Base-by-base conservation (phyloP, 2,888 invertebrate species). In the Amphimallon solstitiale region DNA sequence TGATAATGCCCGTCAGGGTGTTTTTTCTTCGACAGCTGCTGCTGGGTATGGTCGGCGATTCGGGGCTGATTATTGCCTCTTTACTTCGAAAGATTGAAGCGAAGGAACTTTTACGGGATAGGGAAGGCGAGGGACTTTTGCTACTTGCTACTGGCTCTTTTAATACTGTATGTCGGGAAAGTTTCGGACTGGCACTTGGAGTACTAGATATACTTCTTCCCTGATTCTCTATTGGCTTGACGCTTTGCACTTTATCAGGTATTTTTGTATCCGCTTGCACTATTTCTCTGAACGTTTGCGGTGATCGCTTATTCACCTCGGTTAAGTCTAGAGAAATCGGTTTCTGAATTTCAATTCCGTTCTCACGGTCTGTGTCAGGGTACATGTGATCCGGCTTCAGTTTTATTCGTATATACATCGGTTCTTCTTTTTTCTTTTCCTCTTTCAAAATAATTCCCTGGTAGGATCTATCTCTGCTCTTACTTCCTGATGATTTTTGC, bases 91-190 rank as follows among this genome's bases (percentile, higher is more conserved):
- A 94, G 45, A 94, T 81, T 2, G 92, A 92, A 65, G 92, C 90
- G 77, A 93, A 92, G 34, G 93, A 93, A 74, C 91, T 92, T 79
- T 92, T 92, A 38, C 93, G 86, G 0, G 93, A 92, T 0, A 88
- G 85, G 0, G 87, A 85, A 0, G 93, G 92, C 1, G 93, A 93
- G 0, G 93, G 92, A 7, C 86, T 86, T 65, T 81, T 76, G 68
- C 79, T 78, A 67, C 77, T 75, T 48, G 75, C 66, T 35, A 70
- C 71, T 7, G 70, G 68, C 49, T 77, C 75, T 68, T 75, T 71
- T 51, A 75, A 34, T 15, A 72, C 45, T 19, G 59, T 74, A 60
- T 83, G 81, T 43, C 82, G 77, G 7, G 79, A 75, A 0, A 82
- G 80, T 70, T 84, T 84, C 1, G 86, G 85, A 73, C 85, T 85